phyloP scores from a whole-genome alignment of 2,888 invertebrate species.

The Sphaerophoria taeniata region DNA sequence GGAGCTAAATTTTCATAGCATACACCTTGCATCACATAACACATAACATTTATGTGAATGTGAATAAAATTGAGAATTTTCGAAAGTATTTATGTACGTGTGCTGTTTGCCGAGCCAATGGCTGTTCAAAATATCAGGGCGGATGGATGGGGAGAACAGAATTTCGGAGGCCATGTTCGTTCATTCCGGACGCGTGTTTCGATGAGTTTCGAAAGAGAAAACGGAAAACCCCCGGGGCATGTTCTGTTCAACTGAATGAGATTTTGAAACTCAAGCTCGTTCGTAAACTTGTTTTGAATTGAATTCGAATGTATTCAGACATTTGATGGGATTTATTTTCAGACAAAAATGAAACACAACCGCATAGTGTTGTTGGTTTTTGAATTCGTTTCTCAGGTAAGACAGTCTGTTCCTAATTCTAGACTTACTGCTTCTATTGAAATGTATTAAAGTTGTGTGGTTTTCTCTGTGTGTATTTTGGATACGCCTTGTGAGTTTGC shows the following conservation, averaged over 20 bases:
- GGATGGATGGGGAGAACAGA: neutral
- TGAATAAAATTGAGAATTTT: constrained; percentile 9
- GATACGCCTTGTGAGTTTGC: constrained; percentile 7
- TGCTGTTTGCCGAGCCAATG: too few species aligned
- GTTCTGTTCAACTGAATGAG: constrained; percentile 3
- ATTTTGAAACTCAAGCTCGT: constrained; percentile 13
- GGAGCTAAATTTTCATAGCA: too few species aligned
- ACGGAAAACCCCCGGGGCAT: neutral
- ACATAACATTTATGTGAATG: neutral
- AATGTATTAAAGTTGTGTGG: neutral
- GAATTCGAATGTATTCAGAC: constrained; percentile 30
- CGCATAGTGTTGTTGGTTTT: too few species aligned
- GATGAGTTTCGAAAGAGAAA: too few species aligned
- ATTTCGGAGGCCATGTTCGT: neutral
- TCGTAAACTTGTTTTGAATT: constrained; percentile 27
- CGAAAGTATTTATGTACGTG: constrained; percentile 15
- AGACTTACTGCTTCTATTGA: neutral
- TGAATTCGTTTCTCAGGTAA: too few species aligned
- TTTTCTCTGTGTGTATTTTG: neutral
- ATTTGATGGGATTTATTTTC: constrained; percentile 38
- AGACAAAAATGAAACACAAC: constrained; percentile 25
- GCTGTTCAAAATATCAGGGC: neutral
- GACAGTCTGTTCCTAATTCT: neutral
- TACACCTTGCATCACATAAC: too few species aligned
- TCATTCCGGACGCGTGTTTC: neutral